phyloP scores from a whole-genome alignment of 2,888 invertebrate genomes.

The Mythimna lalbum region DNA sequence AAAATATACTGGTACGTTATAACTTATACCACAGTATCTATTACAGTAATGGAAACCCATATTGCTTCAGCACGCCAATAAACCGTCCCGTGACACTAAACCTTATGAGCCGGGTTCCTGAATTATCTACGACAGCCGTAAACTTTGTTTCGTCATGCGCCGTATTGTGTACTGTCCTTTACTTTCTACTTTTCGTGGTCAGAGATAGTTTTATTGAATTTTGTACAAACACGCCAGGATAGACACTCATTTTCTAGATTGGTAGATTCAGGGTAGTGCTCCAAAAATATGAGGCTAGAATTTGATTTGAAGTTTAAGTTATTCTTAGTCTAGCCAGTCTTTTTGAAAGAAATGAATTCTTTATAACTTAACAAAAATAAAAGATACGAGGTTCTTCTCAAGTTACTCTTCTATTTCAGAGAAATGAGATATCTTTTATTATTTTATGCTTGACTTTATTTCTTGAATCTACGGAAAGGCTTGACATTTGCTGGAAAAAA shows the following conservation, averaged over 20 bases:
- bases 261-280: conserved; percentile 19
- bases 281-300: conserved; percentile 12
- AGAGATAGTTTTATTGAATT: conserved; percentile 63
- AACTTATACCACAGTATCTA: conserved; percentile 57
- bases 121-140: conserved; percentile 70
- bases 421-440: conserved; percentile 14
- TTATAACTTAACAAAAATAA: conserved; percentile 18
- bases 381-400: background rate
- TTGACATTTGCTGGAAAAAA: conserved; percentile 27
- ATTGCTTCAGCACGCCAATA: conserved; percentile 67
- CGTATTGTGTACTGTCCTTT: conserved; percentile 57
- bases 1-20: conserved; percentile 41
- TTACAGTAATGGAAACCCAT: conserved; percentile 66
- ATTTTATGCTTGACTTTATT: conserved; percentile 1
- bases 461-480: background rate
- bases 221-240: conserved; percentile 39
- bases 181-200: conserved; percentile 58
- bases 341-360: conserved; percentile 17
- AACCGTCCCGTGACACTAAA: conserved; percentile 66
- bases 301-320: conserved; percentile 27
- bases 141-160: conserved; percentile 68
- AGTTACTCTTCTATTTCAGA: conserved; percentile 6
- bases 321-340: conserved; percentile 9
- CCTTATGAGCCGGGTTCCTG: conserved; percentile 65
- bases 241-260: conserved; percentile 37